Conservation (phyloP, 2,888 invertebrate species). For the Allygus modestus region DNA sequence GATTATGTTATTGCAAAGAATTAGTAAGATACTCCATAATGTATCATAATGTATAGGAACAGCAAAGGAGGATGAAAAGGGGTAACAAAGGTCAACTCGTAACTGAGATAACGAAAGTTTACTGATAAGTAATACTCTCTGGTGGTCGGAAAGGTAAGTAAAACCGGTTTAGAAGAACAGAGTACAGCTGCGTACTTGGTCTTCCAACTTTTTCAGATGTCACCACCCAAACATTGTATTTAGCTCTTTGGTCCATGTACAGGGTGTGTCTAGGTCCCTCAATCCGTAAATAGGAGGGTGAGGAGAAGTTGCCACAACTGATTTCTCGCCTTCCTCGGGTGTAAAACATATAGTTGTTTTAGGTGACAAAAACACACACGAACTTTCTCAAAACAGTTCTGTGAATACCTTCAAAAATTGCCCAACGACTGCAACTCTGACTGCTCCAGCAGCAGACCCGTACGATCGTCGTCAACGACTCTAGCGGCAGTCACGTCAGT, state of each 20-base stretch:
- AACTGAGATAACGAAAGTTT: too few species aligned
- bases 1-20: too few species aligned
- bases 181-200: constrained; percentile 15
- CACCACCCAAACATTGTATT: constrained; percentile 43
- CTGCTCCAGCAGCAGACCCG: constrained; percentile 51
- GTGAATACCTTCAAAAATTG: constrained; percentile 28
- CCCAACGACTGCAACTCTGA: constrained; percentile 46
- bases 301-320: constrained; percentile 14
- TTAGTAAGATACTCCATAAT: too few species aligned
- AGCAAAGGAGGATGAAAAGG: too few species aligned
- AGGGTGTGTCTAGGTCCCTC: constrained; percentile 1
- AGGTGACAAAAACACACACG: neutral
- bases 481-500: constrained; percentile 22
- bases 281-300: neutral
- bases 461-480: constrained; percentile 23
- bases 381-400: neutral
- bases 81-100: too few species aligned
- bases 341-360: constrained; percentile 37
- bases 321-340: constrained; percentile 13
- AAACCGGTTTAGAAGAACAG: too few species aligned
- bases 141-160: too few species aligned
- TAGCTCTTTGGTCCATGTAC: constrained; percentile 17
- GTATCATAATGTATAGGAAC: too few species aligned
- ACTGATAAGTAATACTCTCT: too few species aligned
- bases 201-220: constrained; percentile 47